Percentiles rank a stretch among this genome's conserved stretches.
These are phyloP conservation scores for Pangasius larnaudii DNA, from an alignment of 2,797 vertebrate species.

Conservation along the genomic window DNA sequence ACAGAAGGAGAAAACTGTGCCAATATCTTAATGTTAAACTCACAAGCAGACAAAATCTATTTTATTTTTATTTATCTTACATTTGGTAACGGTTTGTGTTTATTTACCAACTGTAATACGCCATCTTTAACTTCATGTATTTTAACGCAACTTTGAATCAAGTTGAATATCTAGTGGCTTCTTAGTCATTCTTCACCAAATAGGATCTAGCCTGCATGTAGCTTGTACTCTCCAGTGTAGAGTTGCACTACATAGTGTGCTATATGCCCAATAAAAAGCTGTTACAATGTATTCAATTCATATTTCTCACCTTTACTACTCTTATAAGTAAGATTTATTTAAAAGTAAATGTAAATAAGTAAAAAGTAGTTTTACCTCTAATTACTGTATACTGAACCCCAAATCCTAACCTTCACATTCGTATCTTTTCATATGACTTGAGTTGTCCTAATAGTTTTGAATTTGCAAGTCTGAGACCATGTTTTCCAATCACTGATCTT, in stretches of 20 bases:
- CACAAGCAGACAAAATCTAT: background rate
- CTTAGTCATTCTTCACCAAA: background rate
- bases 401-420: background rate
- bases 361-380: background rate
- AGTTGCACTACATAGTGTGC: background rate
- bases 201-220: too few species aligned
- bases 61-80: background rate
- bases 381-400: background rate
- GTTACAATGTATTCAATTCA: background rate
- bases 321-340: too few species aligned
- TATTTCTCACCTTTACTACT: too few species aligned
- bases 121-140: background rate
- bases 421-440: background rate
- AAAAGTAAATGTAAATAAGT: background rate
- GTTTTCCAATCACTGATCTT: background rate
- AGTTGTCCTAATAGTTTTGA: background rate
- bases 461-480: background rate
- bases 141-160: too few species aligned
- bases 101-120: background rate
- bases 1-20: background rate
- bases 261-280: background rate
- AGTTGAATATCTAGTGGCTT: too few species aligned
- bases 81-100: background rate
- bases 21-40: background rate
- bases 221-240: background rate